These are phyloP conservation scores for Eueremaeus valkanovi DNA, from an alignment of 2,888 invertebrate genomes.

Conservation along the genomic window DNA sequence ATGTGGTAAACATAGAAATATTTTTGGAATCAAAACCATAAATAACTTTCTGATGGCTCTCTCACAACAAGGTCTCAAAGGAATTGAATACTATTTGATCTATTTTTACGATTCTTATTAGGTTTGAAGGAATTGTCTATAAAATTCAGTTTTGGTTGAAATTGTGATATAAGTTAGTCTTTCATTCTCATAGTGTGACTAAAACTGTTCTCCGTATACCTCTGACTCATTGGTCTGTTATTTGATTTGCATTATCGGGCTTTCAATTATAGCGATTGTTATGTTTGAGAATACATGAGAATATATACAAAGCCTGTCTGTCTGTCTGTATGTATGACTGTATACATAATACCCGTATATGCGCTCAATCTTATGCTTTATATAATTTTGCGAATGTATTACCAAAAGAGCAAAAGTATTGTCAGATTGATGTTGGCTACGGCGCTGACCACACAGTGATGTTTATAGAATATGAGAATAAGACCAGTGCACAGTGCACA, in stretches of 20 bases:
- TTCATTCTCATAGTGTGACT: no score
- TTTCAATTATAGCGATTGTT: conserved; percentile 22
- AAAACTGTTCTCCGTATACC: not conserved
- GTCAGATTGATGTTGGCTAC: conserved; percentile 3
- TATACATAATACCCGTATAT: conserved; percentile 19
- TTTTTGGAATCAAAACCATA: not conserved
- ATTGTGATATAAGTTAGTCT: not conserved
- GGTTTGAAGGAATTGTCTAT: not conserved
- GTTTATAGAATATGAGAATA: conserved; percentile 1
- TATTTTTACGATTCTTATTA: not conserved
- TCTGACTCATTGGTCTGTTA: conserved; percentile 1
- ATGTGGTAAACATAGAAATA: not conserved
- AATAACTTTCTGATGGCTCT: not conserved
- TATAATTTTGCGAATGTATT: not conserved
- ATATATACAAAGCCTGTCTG: conserved; percentile 17
- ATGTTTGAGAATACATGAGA: conserved; percentile 1
- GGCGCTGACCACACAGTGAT: conserved; percentile 18
- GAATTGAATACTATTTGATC: not conserved
- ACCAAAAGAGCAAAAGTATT: conserved; percentile 2
- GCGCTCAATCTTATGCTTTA: not conserved
- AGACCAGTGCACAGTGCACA: not conserved
- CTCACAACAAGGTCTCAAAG: not conserved
- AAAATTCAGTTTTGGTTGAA: not conserved
- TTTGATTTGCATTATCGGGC: conserved; percentile 22
- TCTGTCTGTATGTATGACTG: not conserved